Evolutionary conservation across 2,113 vertebrate species (phyloP).

Genomic region (Carassius gibelio): DNA sequence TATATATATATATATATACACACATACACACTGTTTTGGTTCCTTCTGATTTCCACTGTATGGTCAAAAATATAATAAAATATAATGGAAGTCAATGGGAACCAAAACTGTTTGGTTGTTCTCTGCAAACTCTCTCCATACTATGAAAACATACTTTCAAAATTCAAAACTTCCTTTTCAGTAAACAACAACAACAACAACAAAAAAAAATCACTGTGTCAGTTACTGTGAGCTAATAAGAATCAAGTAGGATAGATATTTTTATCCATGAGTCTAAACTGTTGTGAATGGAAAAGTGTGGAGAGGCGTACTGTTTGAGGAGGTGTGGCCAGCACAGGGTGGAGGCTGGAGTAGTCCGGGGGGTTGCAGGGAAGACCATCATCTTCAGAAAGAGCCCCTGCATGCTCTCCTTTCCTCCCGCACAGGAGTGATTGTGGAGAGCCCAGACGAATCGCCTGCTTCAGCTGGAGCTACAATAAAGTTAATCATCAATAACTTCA

Average conservation of each 20-base stretch:
- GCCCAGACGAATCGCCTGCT: constrained; percentile 77
- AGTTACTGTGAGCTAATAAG: neutral
- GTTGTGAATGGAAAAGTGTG: neutral
- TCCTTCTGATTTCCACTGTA: too few relatives aligned
- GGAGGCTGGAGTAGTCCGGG: constrained; percentile 73
- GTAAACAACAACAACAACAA: neutral
- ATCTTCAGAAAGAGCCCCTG: constrained; percentile 76
- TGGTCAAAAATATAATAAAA: too few relatives aligned
- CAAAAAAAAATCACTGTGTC: neutral
- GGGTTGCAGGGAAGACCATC: constrained; percentile 80
- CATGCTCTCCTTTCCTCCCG: constrained; percentile 75
- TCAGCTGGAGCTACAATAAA: constrained; percentile 70
- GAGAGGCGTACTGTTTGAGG: constrained; percentile 58
- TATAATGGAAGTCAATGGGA: too few relatives aligned
- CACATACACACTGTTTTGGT: too few relatives aligned
- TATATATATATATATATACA: neutral
- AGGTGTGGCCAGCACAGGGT: constrained; percentile 63
- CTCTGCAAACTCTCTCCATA: too few relatives aligned
- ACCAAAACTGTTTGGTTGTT: too few relatives aligned
- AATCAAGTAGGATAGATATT: neutral
- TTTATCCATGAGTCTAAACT: neutral
- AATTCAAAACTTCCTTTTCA: neutral
- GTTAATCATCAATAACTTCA: neutral
- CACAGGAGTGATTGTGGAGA: constrained; percentile 75
- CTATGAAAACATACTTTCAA: neutral